Conservation (phyloP, 2,797 vertebrate species). For the Melanotaenia pygmaea region DNA sequence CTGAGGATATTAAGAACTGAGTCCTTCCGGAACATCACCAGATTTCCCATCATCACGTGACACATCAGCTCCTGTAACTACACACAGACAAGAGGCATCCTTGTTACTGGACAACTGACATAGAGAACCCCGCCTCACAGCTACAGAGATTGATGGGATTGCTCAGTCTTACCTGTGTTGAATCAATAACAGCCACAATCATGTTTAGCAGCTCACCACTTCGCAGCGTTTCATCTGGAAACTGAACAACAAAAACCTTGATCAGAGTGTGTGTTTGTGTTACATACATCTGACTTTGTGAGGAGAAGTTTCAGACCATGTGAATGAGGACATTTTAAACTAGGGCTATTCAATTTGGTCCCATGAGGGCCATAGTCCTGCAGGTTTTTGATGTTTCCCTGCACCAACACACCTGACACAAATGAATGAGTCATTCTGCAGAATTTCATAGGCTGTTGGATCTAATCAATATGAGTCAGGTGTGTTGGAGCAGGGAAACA, state of each 20-base stretch:
- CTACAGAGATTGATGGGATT: background rate
- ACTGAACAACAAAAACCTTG: constrained; percentile 75
- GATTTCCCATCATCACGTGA: constrained; percentile 97
- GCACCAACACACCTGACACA: no score
- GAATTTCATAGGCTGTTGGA: no score
- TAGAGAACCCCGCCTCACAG: background rate
- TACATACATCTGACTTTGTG: background rate
- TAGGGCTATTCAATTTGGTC: no score
- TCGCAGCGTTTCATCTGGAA: constrained; percentile 93
- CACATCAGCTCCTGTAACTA: constrained; percentile 97
- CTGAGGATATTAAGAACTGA: constrained; percentile 96
- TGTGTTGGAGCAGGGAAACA: no score
- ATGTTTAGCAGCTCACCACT: constrained; percentile 97
- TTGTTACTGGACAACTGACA: constrained; percentile 10
- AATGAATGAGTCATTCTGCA: no score
- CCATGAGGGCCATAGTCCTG: no score
- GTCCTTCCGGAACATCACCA: constrained; percentile 98
- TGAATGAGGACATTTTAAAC: background rate
- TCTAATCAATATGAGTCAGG: no score
- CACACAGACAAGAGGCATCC: constrained; percentile 16
- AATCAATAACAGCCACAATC: constrained; percentile 97
- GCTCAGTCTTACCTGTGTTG: constrained; percentile 79
- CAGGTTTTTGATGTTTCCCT: no score
- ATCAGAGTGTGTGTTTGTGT: background rate
- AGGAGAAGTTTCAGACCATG: background rate